These are phyloP conservation scores for Pseudomyrmex pallidus DNA, from an alignment of 1,140 invertebrate species.

Conservation along the genomic window DNA sequence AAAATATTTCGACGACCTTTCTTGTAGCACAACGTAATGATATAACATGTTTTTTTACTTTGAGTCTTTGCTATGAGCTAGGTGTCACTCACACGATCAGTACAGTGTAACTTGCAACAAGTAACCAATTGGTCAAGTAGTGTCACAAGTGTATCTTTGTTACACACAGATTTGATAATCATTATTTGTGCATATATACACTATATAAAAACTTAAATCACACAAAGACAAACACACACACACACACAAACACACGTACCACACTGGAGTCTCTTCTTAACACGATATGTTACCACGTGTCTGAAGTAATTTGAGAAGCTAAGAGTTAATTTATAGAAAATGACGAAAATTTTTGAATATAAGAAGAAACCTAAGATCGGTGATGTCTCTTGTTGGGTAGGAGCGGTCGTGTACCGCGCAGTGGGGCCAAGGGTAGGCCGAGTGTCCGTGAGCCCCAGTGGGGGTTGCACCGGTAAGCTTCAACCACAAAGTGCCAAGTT, in stretches of 20 bases:
- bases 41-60: constrained; percentile 44
- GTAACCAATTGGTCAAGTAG: neutral
- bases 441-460: constrained; percentile 84
- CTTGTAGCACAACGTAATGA: constrained; percentile 37
- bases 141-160: neutral
- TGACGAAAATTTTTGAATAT: constrained; percentile 61
- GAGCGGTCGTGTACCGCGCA: constrained; percentile 84
- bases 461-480: constrained; percentile 85
- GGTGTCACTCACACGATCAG: constrained; percentile 75
- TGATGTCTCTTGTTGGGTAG: constrained; percentile 84
- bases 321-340: constrained; percentile 63
- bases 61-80: constrained; percentile 81
- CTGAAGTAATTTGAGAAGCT: constrained; percentile 19
- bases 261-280: too few species aligned
- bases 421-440: constrained; percentile 84
- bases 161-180: too few species aligned
- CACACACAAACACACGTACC: too few species aligned
- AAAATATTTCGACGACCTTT: constrained; percentile 15
- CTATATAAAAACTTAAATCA: too few species aligned
- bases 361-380: constrained; percentile 76
- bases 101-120: constrained; percentile 51
- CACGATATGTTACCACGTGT: too few species aligned
- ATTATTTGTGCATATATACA: too few species aligned
- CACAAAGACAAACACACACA: too few species aligned
- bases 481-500: constrained; percentile 83